phyloP scores from a whole-genome alignment of 2,113 vertebrate genomes.

The Zosterops pallidus region DNA sequence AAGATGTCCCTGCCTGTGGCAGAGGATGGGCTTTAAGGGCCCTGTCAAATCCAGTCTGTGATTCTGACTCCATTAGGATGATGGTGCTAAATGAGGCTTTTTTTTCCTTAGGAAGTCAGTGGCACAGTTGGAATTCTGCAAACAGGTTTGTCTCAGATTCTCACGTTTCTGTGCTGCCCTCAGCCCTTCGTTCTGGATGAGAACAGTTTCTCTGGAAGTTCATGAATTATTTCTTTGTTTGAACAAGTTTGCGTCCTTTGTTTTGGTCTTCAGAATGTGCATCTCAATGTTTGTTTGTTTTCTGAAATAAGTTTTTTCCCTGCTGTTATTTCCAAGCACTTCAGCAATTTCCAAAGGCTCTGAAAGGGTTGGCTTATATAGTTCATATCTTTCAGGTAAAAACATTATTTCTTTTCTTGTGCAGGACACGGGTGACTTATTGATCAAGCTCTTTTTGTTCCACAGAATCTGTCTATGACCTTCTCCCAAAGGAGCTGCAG shows the following conservation, averaged over 20 bases:
- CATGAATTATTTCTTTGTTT: constrained; percentile 26
- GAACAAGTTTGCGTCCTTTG: neutral
- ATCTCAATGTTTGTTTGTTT: neutral
- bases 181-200: neutral
- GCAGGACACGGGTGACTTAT: neutral
- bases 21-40: neutral
- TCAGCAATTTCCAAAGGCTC: neutral
- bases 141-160: neutral
- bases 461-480: constrained; percentile 95
- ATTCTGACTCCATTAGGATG: neutral
- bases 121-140: neutral
- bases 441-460: neutral
- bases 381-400: neutral
- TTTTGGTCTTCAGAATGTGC: neutral
- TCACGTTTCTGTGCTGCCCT: neutral
- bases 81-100: neutral
- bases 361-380: neutral
- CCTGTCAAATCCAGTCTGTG: neutral
- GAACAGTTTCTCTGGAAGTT: neutral
- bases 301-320: neutral
- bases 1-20: neutral
- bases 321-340: neutral
- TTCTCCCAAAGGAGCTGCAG: constrained; percentile 94
- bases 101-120: neutral
- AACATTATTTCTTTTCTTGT: neutral